These are phyloP conservation scores for Sander lucioperca DNA, from an alignment of 2,113 vertebrate species.

Conservation along the genomic window DNA sequence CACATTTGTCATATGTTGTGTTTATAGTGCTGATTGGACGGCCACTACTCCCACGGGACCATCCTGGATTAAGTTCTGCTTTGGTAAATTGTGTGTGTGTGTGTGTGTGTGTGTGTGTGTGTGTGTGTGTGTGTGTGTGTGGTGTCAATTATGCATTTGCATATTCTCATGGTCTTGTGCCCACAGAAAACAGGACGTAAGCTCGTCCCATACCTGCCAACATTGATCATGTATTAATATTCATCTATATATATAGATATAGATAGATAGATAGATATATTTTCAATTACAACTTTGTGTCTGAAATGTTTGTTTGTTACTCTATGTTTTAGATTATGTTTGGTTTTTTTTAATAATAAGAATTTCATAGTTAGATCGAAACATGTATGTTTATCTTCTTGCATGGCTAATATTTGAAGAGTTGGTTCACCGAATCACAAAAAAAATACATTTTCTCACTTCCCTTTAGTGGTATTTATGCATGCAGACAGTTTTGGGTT, in stretches of 20 bases:
- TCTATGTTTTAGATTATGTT: too few relatives aligned
- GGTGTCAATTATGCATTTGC: neutral
- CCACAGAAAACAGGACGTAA: neutral
- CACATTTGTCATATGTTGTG: neutral
- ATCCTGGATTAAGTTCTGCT: slow-evolving; percentile 73
- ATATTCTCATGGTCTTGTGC: neutral
- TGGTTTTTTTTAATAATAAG: too few relatives aligned
- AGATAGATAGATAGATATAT: too few relatives aligned
- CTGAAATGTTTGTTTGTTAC: neutral
- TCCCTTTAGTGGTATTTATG: neutral
- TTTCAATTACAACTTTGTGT: neutral
- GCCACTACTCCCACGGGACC: slow-evolving; percentile 62
- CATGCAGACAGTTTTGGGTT: neutral
- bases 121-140: neutral
- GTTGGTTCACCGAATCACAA: neutral
- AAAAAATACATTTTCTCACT: neutral
- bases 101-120: slow-evolving; percentile 1
- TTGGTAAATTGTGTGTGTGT: slow-evolving; percentile 46
- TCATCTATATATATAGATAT: too few relatives aligned
- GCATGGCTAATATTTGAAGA: neutral
- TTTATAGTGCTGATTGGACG: slow-evolving; percentile 40
- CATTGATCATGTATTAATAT: neutral
- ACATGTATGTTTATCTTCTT: neutral
- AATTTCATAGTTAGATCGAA: neutral
- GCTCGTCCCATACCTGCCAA: neutral